Evolutionary conservation across 2,888 invertebrate species (phyloP).

Genomic region (Drosophila mettleri): DNA sequence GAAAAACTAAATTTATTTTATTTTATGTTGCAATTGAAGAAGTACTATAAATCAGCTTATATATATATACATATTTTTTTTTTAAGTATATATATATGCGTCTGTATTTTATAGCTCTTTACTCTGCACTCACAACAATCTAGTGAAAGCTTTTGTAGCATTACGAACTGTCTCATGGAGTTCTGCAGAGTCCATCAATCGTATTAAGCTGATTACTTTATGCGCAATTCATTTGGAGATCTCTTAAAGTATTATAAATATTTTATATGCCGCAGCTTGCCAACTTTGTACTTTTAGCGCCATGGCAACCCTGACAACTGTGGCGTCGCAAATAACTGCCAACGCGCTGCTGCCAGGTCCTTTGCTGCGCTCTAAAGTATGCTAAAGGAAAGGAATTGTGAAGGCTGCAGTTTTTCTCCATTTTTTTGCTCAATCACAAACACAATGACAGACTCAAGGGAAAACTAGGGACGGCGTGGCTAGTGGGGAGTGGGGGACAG

Average conservation of each 20-base stretch:
- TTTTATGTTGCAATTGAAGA: neutral
- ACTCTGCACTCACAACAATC: neutral
- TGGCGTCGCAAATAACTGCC: conserved; percentile 25
- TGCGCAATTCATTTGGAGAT: neutral
- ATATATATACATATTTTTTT: no score
- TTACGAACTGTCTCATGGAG: no score
- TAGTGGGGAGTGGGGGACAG: conserved; percentile 1
- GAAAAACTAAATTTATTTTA: no score
- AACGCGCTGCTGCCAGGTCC: conserved; percentile 18
- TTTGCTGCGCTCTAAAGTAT: conserved; percentile 56
- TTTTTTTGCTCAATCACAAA: conserved; percentile 44
- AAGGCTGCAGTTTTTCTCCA: conserved; percentile 46
- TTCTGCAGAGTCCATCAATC: neutral
- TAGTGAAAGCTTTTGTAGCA: neutral
- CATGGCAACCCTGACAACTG: conserved; percentile 53
- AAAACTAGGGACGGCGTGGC: neutral
- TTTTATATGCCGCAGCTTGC: neutral
- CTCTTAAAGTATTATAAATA: neutral
- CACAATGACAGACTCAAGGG: conserved; percentile 17
- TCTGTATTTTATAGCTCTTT: no score
- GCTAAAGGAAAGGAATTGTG: conserved; percentile 52
- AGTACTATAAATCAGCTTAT: neutral
- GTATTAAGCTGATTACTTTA: neutral
- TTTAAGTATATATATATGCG: no score
- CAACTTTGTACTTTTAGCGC: conserved; percentile 4